phyloP scores from a whole-genome alignment of 1,140 invertebrate genomes.

The Sarcophaga peregrina region DNA sequence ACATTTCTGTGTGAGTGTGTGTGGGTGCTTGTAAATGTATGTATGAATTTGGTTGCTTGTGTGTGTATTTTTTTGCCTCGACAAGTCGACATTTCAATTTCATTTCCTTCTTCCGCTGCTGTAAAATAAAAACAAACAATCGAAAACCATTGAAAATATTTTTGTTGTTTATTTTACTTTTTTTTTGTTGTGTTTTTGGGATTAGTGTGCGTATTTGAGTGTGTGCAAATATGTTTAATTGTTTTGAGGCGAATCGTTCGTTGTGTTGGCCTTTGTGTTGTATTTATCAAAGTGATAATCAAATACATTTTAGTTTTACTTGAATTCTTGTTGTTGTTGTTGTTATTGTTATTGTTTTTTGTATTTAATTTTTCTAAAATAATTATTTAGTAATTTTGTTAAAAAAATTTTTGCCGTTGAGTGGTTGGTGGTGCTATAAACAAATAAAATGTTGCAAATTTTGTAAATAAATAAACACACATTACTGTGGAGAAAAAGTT shows the following conservation, averaged over 20 bases:
- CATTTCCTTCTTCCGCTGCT: constrained; percentile 34
- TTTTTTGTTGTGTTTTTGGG: neutral
- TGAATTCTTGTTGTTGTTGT: constrained; percentile 46
- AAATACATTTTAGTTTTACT: constrained; percentile 1
- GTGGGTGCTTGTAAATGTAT: neutral
- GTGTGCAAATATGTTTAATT: neutral
- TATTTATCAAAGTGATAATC: neutral
- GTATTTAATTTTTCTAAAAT: constrained; percentile 43
- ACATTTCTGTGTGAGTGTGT: too few species aligned
- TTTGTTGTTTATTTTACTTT: neutral
- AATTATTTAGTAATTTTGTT: too few species aligned
- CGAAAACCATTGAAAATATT: neutral
- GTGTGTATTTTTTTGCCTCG: neutral
- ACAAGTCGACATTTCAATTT: constrained; percentile 27
- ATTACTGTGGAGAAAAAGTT: neutral
- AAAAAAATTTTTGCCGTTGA: too few species aligned
- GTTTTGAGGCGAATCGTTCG: neutral
- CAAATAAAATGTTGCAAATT: too few species aligned
- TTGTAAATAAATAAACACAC: too few species aligned
- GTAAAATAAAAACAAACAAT: constrained; percentile 1
- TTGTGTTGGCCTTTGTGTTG: neutral
- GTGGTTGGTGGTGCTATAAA: too few species aligned
- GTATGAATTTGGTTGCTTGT: neutral
- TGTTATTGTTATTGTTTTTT: constrained; percentile 47
- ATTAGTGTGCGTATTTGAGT: neutral